These are phyloP conservation scores for Polydrusus tereticollis DNA, from an alignment of 2,888 invertebrate genomes.

Conservation along the genomic window DNA sequence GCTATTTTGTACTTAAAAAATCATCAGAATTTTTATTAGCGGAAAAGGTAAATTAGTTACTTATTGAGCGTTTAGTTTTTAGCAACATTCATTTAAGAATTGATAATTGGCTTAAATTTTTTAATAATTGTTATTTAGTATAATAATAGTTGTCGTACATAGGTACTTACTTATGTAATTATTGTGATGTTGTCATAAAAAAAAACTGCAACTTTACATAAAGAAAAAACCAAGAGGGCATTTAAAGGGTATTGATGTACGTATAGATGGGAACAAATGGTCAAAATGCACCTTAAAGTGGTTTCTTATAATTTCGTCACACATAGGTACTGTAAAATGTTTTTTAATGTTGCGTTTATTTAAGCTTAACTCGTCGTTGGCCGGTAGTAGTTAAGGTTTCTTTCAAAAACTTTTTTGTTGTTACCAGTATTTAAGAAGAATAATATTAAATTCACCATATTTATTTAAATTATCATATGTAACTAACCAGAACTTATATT, in stretches of 20 bases:
- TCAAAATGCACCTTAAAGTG: no score
- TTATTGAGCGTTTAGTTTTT: not conserved
- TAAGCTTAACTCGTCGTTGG: not conserved
- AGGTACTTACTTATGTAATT: no score
- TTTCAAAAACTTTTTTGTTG: slow-evolving; percentile 19
- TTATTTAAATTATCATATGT: slow-evolving; percentile 23
- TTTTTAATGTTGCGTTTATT: not conserved
- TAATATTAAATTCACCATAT: slow-evolving; percentile 6
- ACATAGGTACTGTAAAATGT: not conserved
- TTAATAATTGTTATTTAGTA: slow-evolving; percentile 1
- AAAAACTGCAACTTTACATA: no score
- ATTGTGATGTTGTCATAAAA: no score
- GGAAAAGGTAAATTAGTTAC: not conserved
- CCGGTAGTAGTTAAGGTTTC: slow-evolving; percentile 11
- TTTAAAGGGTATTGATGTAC: no score
- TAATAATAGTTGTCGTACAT: not conserved
- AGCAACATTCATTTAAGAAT: not conserved
- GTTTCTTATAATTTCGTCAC: no score
- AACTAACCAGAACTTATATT: slow-evolving; percentile 9
- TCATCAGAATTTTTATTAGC: slow-evolving; percentile 2
- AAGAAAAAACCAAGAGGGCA: no score
- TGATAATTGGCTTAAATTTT: not conserved
- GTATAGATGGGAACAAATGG: no score
- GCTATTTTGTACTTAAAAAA: slow-evolving; percentile 10
- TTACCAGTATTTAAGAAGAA: slow-evolving; percentile 11